Evolutionary conservation across 2,113 vertebrate species (phyloP).

Genomic region (Monopterus albus): DNA sequence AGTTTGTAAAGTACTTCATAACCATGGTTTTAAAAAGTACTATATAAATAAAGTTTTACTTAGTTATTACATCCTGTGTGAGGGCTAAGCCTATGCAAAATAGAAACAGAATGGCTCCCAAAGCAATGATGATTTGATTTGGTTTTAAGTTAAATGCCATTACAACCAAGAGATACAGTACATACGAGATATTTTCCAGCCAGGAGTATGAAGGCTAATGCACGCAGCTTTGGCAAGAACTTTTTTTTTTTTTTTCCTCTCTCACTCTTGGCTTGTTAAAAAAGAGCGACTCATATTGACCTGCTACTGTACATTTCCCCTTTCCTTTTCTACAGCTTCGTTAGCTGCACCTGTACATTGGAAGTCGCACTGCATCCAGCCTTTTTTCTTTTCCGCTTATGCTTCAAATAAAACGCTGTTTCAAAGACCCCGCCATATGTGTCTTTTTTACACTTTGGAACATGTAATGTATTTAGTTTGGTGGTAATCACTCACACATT

Average conservation of each 20-base stretch:
- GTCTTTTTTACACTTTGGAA: slow-evolving; percentile 79
- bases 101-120: background rate
- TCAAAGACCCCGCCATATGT: slow-evolving; percentile 79
- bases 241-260: no score
- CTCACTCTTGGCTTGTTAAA: slow-evolving; percentile 58
- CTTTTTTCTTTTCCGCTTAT: slow-evolving; percentile 69
- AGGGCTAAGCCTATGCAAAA: background rate
- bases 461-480: slow-evolving; percentile 79
- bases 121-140: slow-evolving; percentile 7
- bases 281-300: slow-evolving; percentile 56
- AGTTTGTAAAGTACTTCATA: no score
- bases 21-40: no score
- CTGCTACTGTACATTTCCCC: slow-evolving; percentile 58
- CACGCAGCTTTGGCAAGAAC: slow-evolving; percentile 42
- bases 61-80: background rate
- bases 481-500: slow-evolving; percentile 79
- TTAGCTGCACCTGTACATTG: slow-evolving; percentile 69
- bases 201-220: no score
- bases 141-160: no score
- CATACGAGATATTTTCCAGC: no score
- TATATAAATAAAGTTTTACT: no score
- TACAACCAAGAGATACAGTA: no score
- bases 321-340: slow-evolving; percentile 65
- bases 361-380: slow-evolving; percentile 62
- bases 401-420: slow-evolving; percentile 76